A percentile compares a stretch with the other conserved stretches of the same genome.
Conservation (phyloP, 2,888 invertebrate genomes). For the Helleia helle region DNA sequence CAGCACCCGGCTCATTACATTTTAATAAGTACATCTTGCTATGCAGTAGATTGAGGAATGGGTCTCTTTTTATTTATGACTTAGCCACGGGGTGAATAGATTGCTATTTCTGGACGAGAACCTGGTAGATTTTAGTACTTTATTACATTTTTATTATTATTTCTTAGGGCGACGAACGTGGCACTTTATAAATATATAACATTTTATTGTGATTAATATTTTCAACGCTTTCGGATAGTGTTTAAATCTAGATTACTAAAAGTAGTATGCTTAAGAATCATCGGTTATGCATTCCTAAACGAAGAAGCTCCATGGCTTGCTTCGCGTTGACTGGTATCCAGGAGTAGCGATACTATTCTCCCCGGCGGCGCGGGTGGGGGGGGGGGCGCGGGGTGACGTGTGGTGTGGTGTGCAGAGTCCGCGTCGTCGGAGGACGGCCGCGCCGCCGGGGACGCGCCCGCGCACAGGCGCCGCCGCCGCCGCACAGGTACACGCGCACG, state of each 20-base stretch:
- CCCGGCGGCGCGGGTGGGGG: not conserved
- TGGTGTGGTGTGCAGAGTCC: constrained; percentile 72
- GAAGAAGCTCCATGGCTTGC: too few relatives aligned
- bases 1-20: constrained; percentile 43
- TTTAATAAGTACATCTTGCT: constrained; percentile 53
- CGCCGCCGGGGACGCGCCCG: constrained; percentile 27
- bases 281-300: too few relatives aligned
- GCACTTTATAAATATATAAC: too few relatives aligned
- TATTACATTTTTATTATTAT: too few relatives aligned
- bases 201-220: too few relatives aligned
- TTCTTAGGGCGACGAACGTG: too few relatives aligned
- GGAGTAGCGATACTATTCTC: constrained; percentile 10
- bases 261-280: too few relatives aligned
- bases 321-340: too few relatives aligned
- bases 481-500: constrained; percentile 30
- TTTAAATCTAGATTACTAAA: too few relatives aligned
- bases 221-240: too few relatives aligned
- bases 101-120: constrained; percentile 32
- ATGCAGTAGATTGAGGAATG: constrained; percentile 31
- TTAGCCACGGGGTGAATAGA: constrained; percentile 28
- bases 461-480: constrained; percentile 41
- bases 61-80: constrained; percentile 15
- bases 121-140: constrained; percentile 10
- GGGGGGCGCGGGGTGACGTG: constrained; percentile 14
- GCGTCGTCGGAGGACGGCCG: constrained; percentile 49